Base-by-base conservation (phyloP, 1,140 invertebrate genomes). In the Bombyx mandarina region DNA sequence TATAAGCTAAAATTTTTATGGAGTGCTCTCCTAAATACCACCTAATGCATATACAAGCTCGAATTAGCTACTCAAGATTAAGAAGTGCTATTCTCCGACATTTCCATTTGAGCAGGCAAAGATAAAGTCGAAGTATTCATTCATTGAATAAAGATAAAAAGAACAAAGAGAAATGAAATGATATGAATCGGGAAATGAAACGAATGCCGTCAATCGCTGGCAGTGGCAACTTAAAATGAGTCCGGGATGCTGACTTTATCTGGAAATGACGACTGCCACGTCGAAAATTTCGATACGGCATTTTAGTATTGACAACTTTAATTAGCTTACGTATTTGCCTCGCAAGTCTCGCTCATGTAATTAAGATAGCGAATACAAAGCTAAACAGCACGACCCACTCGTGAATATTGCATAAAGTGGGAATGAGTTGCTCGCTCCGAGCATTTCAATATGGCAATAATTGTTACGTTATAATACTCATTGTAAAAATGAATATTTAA, bases 161-260 rank as follows among this genome's bases (percentile, higher is more conserved):
- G 45, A 47, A 47, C n/a, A 9, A 47, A 10, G n/a, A 47, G 45
- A 47, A 47, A 10, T 47, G 8, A 12, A 10, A 12, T 12, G 8
- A 47, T 9, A 47, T 12, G 45, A 47, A 47, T 47, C 45, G n/a
- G 45, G 45, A 56, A 49, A 49, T 35, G 54, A 35, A 56, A 49
- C 49, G 54, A 56, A 56, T 56, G 46, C 9, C 54, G 22, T 45
- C 35, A 56, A 10, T 35, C 53, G 26, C 22, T 48, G 45, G 46
- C 26, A 56, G 54, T 56, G 22, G 54, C 54, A 56, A 56, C 43
- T 56, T 56, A 56, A 35, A 56, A 56, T 56, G 61, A 66, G 61
- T 63, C 61, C 58, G 61, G 61, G 61, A 66, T 53, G 53, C 65
- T 51, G 65, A 66, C 65, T 66, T 63, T 66, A 63, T 63, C 65